A percentile compares a stretch with the other conserved stretches of the same genome.
These are phyloP conservation scores for Cryptocephalus moraei DNA, from an alignment of 2,888 invertebrate species.

Conservation along the genomic window DNA sequence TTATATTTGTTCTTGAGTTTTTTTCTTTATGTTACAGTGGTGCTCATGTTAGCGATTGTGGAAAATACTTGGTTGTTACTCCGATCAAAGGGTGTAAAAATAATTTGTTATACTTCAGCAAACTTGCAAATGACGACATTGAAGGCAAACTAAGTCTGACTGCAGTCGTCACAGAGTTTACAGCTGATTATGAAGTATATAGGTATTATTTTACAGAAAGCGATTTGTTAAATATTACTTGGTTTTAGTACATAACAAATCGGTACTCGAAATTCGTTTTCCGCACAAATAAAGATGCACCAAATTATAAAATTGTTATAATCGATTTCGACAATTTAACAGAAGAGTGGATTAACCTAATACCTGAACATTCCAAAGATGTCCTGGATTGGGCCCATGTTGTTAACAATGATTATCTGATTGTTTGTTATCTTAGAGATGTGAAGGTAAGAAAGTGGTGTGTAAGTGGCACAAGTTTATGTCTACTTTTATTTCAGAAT, in stretches of 20 bases:
- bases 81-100: constrained; percentile 85
- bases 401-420: constrained; percentile 75
- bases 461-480: background rate
- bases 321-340: constrained; percentile 67
- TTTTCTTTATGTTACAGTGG: constrained; percentile 46
- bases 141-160: constrained; percentile 55
- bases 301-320: constrained; percentile 79
- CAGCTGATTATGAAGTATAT: constrained; percentile 83
- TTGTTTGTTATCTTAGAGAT: constrained; percentile 84
- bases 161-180: constrained; percentile 78
- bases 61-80: constrained; percentile 74
- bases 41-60: constrained; percentile 83
- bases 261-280: constrained; percentile 73
- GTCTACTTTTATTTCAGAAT: constrained; percentile 46
- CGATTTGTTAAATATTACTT: background rate
- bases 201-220: background rate
- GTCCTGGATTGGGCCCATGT: constrained; percentile 85
- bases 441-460: constrained; percentile 62
- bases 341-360: constrained; percentile 73
- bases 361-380: constrained; percentile 74
- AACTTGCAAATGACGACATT: constrained; percentile 59
- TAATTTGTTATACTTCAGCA: constrained; percentile 79
- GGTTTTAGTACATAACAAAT: constrained; percentile 77
- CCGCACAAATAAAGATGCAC: constrained; percentile 87
- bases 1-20: too few relatives aligned